phyloP scores from a whole-genome alignment of 2,797 vertebrate genomes.

The Leptoclinus maculatus region DNA sequence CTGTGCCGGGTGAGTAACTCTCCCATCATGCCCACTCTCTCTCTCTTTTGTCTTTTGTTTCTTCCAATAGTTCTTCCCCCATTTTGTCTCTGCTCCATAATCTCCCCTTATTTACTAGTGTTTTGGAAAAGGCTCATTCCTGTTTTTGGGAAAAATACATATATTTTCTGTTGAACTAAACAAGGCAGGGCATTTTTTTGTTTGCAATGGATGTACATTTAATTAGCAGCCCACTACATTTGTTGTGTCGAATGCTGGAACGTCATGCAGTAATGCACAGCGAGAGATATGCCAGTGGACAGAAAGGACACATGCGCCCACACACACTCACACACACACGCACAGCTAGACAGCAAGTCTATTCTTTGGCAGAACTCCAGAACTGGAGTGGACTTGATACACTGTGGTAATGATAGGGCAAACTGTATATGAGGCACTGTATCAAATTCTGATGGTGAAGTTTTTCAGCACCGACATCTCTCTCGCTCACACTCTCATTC shows the following conservation, averaged over 20 bases:
- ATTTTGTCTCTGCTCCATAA: slow-evolving; percentile 47
- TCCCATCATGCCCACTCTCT: slow-evolving; percentile 72
- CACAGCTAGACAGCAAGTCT: slow-evolving; percentile 32
- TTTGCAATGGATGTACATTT: slow-evolving; percentile 29
- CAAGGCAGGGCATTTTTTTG: slow-evolving; percentile 12
- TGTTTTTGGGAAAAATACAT: neutral
- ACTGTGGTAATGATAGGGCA: slow-evolving; percentile 57
- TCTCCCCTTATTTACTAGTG: slow-evolving; percentile 32
- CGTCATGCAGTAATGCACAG: slow-evolving; percentile 24
- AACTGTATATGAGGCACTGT: slow-evolving; percentile 53
- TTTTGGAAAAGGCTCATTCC: slow-evolving; percentile 26
- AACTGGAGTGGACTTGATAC: slow-evolving; percentile 57
- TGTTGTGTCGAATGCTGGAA: slow-evolving; percentile 37
- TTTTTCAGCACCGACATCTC: slow-evolving; percentile 54
- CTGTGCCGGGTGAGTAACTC: slow-evolving; percentile 78
- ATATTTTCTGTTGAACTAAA: slow-evolving; percentile 17
- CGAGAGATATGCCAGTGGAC: slow-evolving; percentile 36
- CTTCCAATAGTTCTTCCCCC: slow-evolving; percentile 41
- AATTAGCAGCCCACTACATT: slow-evolving; percentile 28
- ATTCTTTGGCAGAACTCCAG: slow-evolving; percentile 51
- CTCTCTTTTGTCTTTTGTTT: slow-evolving; percentile 53
- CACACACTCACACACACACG: slow-evolving; percentile 28
- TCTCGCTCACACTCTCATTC: slow-evolving; percentile 22
- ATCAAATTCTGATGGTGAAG: slow-evolving; percentile 59
- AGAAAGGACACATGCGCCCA: slow-evolving; percentile 35